Conservation (phyloP, 2,888 invertebrate genomes). For the Trichacis sp. region DNA sequence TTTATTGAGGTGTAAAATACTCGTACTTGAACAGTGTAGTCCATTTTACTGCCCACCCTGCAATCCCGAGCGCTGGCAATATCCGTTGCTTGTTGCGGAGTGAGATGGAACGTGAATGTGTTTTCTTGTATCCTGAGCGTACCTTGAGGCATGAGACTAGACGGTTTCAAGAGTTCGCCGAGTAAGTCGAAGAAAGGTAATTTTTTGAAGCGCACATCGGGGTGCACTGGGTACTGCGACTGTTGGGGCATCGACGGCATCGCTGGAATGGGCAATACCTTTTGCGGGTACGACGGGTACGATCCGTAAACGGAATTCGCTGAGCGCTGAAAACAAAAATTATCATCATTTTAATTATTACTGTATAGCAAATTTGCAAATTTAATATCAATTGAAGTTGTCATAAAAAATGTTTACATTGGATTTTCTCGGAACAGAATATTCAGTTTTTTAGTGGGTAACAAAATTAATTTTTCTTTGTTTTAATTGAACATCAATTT, state of each 20-base stretch:
- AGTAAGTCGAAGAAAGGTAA: conserved; percentile 93
- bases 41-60: conserved; percentile 76
- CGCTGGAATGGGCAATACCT: conserved; percentile 55
- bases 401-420: no score
- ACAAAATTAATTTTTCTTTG: no score
- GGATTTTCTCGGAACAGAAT: no score
- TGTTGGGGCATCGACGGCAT: conserved; percentile 58
- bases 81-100: conserved; percentile 92
- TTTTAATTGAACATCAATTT: no score
- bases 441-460: no score
- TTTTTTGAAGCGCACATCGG: conserved; percentile 91
- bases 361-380: not conserved
- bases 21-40: conserved; percentile 79
- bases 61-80: conserved; percentile 85
- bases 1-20: no score
- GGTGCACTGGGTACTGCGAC: conserved; percentile 82
- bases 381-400: no score
- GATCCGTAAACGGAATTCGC: conserved; percentile 57
- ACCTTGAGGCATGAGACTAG: conserved; percentile 82
- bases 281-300: conserved; percentile 53
- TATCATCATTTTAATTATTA: not conserved
- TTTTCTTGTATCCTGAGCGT: conserved; percentile 83
- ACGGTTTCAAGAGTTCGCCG: conserved; percentile 89
- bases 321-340: conserved; percentile 43
- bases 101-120: conserved; percentile 88